Evolutionary conservation across 2,113 vertebrate genomes (phyloP).

Genomic region (Gallinago media): DNA sequence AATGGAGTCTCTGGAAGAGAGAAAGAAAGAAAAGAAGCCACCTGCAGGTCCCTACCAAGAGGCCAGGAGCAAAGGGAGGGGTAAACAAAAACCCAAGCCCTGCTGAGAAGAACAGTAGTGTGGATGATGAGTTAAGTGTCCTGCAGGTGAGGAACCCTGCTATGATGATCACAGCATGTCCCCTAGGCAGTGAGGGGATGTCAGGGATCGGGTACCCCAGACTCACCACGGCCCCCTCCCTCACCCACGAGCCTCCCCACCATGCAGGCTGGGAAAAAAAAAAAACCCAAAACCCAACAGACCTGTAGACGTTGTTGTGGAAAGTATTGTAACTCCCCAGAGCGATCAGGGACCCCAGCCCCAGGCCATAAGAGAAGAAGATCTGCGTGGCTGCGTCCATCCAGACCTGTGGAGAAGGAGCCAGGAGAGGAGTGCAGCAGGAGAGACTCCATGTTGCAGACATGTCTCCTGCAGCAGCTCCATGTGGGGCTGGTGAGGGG

Average conservation of each 20-base stretch:
- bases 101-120: accelerated
- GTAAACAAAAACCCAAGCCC: not conserved
- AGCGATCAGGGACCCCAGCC: constrained; percentile 89
- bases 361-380: constrained; percentile 92
- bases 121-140: accelerated
- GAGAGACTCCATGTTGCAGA: not conserved
- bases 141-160: not conserved
- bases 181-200: accelerated
- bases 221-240: not conserved
- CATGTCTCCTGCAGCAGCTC: not conserved
- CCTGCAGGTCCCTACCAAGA: not conserved
- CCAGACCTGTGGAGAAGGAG: constrained; percentile 82
- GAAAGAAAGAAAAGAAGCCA: not conserved
- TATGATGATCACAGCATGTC: accelerated
- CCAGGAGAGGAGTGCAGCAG: not conserved
- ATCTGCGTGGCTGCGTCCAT: constrained; percentile 93
- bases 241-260: accelerated
- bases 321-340: constrained; percentile 91
- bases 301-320: constrained; percentile 91
- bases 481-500: accelerated
- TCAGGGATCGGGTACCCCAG: not conserved
- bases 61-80: not conserved
- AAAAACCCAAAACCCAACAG: not conserved
- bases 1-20: constrained; percentile 84
- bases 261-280: accelerated